These are phyloP conservation scores for Callipepla californica DNA, from an alignment of 2,113 vertebrate genomes.

Conservation along the genomic window DNA sequence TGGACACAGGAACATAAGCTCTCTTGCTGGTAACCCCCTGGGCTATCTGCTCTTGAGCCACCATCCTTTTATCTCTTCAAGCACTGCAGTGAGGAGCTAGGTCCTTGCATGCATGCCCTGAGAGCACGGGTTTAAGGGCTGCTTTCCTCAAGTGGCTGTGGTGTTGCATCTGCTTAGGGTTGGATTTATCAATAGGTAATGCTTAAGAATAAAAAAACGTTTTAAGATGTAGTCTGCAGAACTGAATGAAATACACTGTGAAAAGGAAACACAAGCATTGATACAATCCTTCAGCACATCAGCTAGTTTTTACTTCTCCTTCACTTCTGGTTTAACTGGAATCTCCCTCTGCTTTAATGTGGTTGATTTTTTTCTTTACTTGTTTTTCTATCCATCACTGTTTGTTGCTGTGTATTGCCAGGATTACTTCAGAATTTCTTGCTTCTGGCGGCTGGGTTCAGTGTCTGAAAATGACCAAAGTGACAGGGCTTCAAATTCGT, in stretches of 20 bases:
- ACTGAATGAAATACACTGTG: not conserved
- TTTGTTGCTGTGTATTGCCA: not conserved
- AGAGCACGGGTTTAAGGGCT: not conserved
- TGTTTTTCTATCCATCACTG: not conserved
- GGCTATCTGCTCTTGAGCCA: not conserved
- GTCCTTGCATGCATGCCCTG: not conserved
- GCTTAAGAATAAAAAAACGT: not conserved
- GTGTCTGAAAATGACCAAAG: not conserved
- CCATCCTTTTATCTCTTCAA: not conserved
- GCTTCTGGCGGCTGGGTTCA: not conserved
- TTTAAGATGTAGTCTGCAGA: not conserved
- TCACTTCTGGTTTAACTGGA: not conserved
- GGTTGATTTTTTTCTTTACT: not conserved
- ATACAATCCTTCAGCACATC: not conserved
- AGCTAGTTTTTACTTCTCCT: not conserved
- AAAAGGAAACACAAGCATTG: not conserved
- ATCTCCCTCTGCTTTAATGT: not conserved
- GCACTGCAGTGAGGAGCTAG: rapidly evolving
- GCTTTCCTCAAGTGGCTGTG: not conserved
- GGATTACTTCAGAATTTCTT: not conserved
- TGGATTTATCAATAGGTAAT: not conserved
- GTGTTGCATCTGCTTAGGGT: too few relatives aligned
- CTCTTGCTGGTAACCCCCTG: not conserved
- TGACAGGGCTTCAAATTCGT: not conserved
- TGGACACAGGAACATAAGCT: not conserved